Evolutionary conservation across 1,140 invertebrate species (phyloP), one percentile per base, ranked within the genome.

Genomic region (Aleiodes sp.): DNA sequence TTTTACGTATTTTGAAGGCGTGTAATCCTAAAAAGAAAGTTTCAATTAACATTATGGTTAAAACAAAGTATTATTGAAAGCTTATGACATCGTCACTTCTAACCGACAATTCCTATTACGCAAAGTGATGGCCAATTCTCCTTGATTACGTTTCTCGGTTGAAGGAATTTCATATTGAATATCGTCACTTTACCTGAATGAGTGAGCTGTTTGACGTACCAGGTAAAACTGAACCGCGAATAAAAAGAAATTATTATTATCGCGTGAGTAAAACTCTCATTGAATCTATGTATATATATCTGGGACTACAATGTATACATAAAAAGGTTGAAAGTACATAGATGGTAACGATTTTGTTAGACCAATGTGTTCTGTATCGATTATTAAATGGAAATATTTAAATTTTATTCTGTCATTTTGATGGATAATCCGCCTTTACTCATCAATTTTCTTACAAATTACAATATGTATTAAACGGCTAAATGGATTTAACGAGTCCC

Each of bases 11-110:
- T 61, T 21, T 19, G n/a, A 67, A 7, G 12, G 64, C 37, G 24
- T 68, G 63, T 37, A 74, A 52, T 33, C 68, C 73, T 74, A 46
- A 60, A 72, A 43, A 33, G 31, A 68, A 61, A 63, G 43, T 39
- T 16, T 52, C 26, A 52, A 14, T 56, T 57, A 31, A 19, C 57
- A 43, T 8, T 46, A 46, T 19, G 41, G 21, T 24, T 16, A 24
- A 26, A 2, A 52, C 12, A 52, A 52, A 52, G 0, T 39, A 19
- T 24, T 0, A 65, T 14, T 62, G 26, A 61, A 12, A 14, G 9
- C 3, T 57, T 28, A 57, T 26, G 24, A 35, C 57, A 65, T 60
- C 7, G n/a, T 28, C 63, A 39, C 31, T 26, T 66, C 65, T 64
- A 61, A 74, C 73, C 73, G 16, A 74, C 14, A 9, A 72, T 37